Percentiles rank a stretch among this genome's conserved stretches.
Conservation (phyloP, 2,113 vertebrate species). For the Danionella cerebrum region DNA sequence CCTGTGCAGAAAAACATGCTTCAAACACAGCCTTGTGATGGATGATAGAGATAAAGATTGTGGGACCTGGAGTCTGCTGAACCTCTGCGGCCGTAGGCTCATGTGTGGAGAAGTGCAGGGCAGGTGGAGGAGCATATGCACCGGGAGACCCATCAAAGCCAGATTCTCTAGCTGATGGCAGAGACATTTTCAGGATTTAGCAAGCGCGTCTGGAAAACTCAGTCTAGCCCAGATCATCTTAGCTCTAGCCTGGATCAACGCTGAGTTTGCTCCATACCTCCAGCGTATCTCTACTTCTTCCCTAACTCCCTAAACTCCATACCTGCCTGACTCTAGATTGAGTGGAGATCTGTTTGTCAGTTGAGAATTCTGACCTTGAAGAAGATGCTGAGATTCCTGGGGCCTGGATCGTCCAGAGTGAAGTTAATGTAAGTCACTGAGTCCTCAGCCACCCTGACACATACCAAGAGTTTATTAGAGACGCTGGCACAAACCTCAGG, state of each 20-base stretch:
- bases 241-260: no score
- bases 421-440: constrained; percentile 51
- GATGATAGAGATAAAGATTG: not conserved
- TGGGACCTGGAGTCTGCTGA: constrained; percentile 41
- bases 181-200: no score
- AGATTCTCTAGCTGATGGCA: constrained; percentile 51
- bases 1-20: not conserved
- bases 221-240: no score
- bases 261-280: no score
- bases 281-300: no score
- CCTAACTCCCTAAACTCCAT: no score
- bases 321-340: no score
- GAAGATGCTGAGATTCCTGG: constrained; percentile 13
- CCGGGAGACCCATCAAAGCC: constrained; percentile 48
- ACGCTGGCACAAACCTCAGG: no score
- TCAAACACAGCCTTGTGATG: not conserved
- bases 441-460: constrained; percentile 35
- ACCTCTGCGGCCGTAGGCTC: constrained; percentile 6
- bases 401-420: constrained; percentile 40
- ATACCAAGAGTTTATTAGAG: no score
- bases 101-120: constrained; percentile 35
- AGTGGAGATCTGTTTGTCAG: no score
- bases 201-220: no score
- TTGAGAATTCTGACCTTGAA: constrained; percentile 27
- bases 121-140: constrained; percentile 45